Percentiles rank a stretch among this genome's conserved stretches.
Evolutionary conservation across 2,113 vertebrate species (phyloP).

Genomic region (Paramisgurnus dabryanus): DNA sequence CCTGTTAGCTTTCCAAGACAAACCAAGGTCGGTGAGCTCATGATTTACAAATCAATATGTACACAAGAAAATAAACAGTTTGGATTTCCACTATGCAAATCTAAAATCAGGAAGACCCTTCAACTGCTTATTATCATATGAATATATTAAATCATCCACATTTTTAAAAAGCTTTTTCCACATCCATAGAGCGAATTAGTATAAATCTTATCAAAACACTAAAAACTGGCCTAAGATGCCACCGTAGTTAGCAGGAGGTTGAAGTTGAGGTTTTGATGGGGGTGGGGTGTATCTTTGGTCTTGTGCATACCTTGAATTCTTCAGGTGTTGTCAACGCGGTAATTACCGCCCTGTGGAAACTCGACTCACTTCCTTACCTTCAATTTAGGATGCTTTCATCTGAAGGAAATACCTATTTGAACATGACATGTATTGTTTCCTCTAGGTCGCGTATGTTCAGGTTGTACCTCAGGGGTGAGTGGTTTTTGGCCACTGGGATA

Average conservation of each 20-base stretch:
- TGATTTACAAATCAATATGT: slow-evolving; percentile 18
- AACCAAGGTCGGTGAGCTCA: slow-evolving; percentile 4
- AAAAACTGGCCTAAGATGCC: slow-evolving; percentile 16
- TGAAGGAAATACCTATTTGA: neutral
- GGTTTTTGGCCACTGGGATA: neutral
- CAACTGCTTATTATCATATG: too few relatives aligned
- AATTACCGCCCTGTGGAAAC: slow-evolving; percentile 68
- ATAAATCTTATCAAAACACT: slow-evolving; percentile 32
- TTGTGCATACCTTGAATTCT: slow-evolving; percentile 73
- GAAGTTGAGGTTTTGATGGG: slow-evolving; percentile 2
- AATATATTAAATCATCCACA: neutral
- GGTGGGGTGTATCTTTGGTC: slow-evolving; percentile 50
- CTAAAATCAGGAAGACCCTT: neutral
- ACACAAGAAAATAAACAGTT: neutral
- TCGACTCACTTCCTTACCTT: slow-evolving; percentile 38
- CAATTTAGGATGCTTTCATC: slow-evolving; percentile 3
- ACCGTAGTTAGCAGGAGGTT: slow-evolving; percentile 20
- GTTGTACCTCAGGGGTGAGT: neutral
- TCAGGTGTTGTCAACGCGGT: slow-evolving; percentile 75
- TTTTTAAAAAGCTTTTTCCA: neutral
- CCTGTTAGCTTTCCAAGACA: neutral
- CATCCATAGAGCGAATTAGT: neutral
- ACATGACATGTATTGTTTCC: neutral
- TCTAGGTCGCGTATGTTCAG: neutral
- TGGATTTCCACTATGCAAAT: neutral